A percentile compares a stretch with the other conserved stretches of the same genome.
These are phyloP conservation scores for Pedicia rivosa DNA, from an alignment of 2,888 invertebrate species.

Conservation along the genomic window DNA sequence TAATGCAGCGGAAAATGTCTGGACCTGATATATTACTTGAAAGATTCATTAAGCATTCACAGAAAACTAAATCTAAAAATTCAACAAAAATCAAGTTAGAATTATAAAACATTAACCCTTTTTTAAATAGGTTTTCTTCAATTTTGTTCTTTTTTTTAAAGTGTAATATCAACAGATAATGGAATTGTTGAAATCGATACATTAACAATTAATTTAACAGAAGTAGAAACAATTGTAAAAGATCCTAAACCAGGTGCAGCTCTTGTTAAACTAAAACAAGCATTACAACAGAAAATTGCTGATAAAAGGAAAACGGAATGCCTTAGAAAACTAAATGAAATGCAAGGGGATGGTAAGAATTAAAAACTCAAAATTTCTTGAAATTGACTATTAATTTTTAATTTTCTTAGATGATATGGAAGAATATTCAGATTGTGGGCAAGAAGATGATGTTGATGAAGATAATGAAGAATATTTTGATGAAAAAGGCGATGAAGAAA, in stretches of 20 bases:
- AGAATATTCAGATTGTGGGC: conserved; percentile 18
- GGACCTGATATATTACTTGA: conserved; percentile 53
- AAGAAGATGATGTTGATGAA: conserved; percentile 23
- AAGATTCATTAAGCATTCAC: conserved; percentile 51
- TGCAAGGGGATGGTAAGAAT: conserved; percentile 29
- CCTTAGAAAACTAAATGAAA: conserved; percentile 37
- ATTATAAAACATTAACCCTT: background rate
- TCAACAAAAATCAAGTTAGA: conserved; percentile 33
- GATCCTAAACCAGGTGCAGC: conserved; percentile 51
- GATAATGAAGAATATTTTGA: conserved; percentile 11
- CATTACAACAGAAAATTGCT: conserved; percentile 53
- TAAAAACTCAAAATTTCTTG: too few species aligned
- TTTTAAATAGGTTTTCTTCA: background rate
- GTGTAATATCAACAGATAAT: conserved; percentile 21
- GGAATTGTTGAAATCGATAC: background rate
- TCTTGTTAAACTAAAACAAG: conserved; percentile 49
- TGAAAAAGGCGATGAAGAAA: conserved; percentile 9
- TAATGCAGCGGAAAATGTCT: conserved; percentile 25
- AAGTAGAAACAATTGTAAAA: conserved; percentile 20
- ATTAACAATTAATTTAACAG: conserved; percentile 14
- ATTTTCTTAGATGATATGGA: conserved; percentile 25
- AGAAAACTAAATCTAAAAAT: conserved; percentile 37
- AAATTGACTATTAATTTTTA: too few species aligned
- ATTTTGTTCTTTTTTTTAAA: conserved; percentile 17
- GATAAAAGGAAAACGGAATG: conserved; percentile 45